phyloP scores from a whole-genome alignment of 1,140 invertebrate genomes.

The Lutraria rhynchaena region DNA sequence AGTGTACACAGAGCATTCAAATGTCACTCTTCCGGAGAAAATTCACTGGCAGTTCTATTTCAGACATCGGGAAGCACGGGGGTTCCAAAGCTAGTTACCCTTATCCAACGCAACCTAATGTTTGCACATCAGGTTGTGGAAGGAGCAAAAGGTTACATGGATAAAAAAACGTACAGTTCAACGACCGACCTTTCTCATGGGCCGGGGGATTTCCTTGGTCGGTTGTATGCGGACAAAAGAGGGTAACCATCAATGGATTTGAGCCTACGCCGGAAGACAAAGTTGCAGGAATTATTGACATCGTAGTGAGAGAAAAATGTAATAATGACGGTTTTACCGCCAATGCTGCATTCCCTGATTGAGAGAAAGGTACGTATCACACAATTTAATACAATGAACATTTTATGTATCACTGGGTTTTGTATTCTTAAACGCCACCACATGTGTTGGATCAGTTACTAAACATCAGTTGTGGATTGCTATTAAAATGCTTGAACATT shows the following conservation, averaged over 20 bases:
- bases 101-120: neutral
- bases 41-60: conserved; percentile 12
- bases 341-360: conserved; percentile 47
- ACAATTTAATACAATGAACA: no score
- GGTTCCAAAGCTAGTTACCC: conserved; percentile 35
- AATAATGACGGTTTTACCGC: conserved; percentile 23
- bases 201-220: conserved; percentile 46
- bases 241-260: conserved; percentile 34
- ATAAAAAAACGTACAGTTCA: neutral
- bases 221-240: conserved; percentile 15
- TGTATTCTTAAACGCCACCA: neutral
- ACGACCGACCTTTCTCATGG: conserved; percentile 61
- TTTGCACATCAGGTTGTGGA: neutral
- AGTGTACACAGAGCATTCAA: neutral
- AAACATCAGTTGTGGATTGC: neutral
- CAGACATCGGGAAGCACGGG: conserved; percentile 48
- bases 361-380: conserved; percentile 15
- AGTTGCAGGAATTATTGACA: conserved; percentile 19
- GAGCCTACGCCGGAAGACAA: conserved; percentile 4
- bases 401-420: neutral
- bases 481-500: neutral
- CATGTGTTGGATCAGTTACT: neutral
- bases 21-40: neutral
- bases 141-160: neutral
- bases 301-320: conserved; percentile 50